Conservation (phyloP, 2,888 invertebrate genomes). For the Frankliniella fusca region DNA sequence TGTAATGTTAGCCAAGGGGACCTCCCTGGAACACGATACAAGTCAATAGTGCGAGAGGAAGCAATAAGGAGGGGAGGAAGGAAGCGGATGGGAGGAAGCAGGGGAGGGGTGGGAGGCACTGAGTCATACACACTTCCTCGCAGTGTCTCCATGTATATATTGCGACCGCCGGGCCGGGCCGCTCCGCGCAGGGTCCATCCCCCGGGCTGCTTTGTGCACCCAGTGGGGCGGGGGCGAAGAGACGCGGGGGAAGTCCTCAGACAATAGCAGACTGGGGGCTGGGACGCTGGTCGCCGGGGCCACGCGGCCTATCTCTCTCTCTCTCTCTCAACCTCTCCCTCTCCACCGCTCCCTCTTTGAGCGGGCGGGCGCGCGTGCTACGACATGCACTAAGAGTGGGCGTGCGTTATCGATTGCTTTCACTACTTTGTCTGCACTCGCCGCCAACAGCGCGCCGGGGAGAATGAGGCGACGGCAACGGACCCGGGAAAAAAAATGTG, state of each 20-base stretch:
- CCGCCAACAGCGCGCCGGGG: no score
- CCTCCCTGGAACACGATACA: constrained; percentile 19
- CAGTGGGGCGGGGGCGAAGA: no score
- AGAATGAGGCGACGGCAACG: no score
- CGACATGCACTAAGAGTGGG: no score
- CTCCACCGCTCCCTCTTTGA: neutral
- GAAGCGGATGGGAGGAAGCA: neutral
- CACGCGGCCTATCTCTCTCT: neutral
- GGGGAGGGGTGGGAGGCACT: neutral
- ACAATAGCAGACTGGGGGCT: neutral
- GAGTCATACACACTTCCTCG: neutral
- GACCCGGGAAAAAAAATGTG: no score
- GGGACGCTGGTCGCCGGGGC: neutral
- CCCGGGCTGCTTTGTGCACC: neutral
- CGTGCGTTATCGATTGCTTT: no score
- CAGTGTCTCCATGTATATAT: neutral
- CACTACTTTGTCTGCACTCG: no score
- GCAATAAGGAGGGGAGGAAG: constrained; percentile 5
- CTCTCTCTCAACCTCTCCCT: neutral
- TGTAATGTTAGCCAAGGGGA: neutral
- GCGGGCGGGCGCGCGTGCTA: neutral
- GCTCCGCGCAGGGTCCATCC: neutral
- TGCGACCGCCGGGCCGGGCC: neutral
- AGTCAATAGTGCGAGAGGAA: constrained; percentile 24
- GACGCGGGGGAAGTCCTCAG: neutral